Conservation (phyloP, 1,140 invertebrate genomes). For the Ganaspis sp. region DNA sequence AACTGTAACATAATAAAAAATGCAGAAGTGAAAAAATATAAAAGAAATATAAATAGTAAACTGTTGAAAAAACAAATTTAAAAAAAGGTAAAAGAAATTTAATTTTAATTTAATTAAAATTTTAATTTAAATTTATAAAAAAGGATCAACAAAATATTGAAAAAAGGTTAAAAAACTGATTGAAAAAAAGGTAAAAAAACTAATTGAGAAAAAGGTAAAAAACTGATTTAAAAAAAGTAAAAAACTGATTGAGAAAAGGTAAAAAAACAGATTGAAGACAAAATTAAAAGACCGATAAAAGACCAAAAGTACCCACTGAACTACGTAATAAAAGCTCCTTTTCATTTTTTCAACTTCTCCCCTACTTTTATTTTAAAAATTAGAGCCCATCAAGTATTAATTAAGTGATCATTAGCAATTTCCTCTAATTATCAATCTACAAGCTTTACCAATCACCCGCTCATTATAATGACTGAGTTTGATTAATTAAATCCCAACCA, state of each 20-base stretch:
- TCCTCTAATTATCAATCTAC: slow-evolving; percentile 47
- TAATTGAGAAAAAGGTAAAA: neutral
- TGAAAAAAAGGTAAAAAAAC: neutral
- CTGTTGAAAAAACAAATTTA: too few species aligned
- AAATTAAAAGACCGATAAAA: too few species aligned
- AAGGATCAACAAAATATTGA: too few species aligned
- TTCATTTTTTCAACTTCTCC: neutral
- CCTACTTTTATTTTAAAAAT: neutral
- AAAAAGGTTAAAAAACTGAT: neutral
- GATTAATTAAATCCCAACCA: neutral
- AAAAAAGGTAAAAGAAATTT: too few species aligned
- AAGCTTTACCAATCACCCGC: slow-evolving; percentile 32
- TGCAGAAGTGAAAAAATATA: too few species aligned
- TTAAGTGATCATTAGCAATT: slow-evolving; percentile 58
- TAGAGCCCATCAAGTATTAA: slow-evolving; percentile 33
- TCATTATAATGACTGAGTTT: neutral
- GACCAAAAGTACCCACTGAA: too few species aligned
- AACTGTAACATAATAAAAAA: too few species aligned
- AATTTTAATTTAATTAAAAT: too few species aligned
- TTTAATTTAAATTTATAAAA: too few species aligned
- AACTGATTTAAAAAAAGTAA: neutral
- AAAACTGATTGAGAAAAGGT: neutral
- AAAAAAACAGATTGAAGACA: neutral
- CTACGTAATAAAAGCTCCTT: too few species aligned
- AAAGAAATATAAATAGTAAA: too few species aligned